phyloP scores from a whole-genome alignment of 2,113 vertebrate species.

The Microtus oregoni region DNA sequence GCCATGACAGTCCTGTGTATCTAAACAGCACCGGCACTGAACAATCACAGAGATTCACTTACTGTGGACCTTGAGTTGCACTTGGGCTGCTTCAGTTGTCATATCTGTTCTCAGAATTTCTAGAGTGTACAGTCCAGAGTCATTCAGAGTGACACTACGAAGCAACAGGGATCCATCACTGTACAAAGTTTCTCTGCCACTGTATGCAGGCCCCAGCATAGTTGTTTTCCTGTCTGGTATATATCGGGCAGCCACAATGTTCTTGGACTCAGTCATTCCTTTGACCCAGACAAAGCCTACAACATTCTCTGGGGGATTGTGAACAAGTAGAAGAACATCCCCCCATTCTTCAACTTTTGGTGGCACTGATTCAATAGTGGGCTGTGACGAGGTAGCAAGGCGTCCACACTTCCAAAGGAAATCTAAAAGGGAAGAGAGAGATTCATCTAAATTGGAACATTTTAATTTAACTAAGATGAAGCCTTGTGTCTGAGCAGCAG shows the following conservation, averaged over 20 bases:
- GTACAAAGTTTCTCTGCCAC: not conserved
- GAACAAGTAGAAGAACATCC: too few relatives aligned
- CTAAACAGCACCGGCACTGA: not conserved
- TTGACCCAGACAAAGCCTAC: not conserved
- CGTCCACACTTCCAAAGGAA: too few relatives aligned
- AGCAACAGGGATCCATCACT: slow-evolving; percentile 56
- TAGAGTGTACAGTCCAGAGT: not conserved
- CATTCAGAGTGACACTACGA: not conserved
- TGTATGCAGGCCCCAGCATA: accelerated
- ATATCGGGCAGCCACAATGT: accelerated
- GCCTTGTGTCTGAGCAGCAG: too few relatives aligned
- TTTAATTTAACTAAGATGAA: too few relatives aligned
- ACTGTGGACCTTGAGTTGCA: not conserved
- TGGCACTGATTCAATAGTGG: too few relatives aligned
- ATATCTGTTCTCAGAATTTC: not conserved
- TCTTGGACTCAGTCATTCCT: accelerated
- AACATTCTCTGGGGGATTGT: too few relatives aligned
- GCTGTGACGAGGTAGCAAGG: too few relatives aligned
- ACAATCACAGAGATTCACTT: not conserved
- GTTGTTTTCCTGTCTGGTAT: accelerated
- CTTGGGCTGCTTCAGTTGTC: not conserved
- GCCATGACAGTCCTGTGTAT: not conserved
- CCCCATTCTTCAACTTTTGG: too few relatives aligned
- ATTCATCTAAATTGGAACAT: too few relatives aligned
- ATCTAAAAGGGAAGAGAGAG: too few relatives aligned